Conservation (phyloP, 2,113 vertebrate species). For the Ammodytes marinus region DNA sequence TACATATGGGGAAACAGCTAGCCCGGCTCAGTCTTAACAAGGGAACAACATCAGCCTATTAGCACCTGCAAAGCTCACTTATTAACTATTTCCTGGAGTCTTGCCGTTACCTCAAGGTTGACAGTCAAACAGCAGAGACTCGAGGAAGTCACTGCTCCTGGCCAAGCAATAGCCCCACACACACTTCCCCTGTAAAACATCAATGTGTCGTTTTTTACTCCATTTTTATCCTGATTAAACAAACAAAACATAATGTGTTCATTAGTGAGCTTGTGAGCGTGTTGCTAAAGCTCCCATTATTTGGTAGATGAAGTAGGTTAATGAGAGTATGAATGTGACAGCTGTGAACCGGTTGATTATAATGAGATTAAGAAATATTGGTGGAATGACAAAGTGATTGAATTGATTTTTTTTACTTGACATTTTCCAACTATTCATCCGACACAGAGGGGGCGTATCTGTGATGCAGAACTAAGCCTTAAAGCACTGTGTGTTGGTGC, state of each 20-base stretch:
- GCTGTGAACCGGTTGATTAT: constrained; percentile 63
- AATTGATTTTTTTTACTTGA: constrained; percentile 53
- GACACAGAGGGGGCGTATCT: constrained; percentile 31
- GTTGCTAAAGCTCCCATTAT: constrained; percentile 43
- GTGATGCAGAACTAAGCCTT: constrained; percentile 42
- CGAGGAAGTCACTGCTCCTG: constrained; percentile 25
- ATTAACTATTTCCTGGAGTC: constrained; percentile 36
- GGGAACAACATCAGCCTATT: constrained; percentile 9
- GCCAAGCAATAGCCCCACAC: constrained; percentile 28
- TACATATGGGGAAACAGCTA: neutral
- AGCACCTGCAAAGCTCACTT: constrained; percentile 14
- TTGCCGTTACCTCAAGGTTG: constrained; percentile 21
- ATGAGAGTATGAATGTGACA: constrained; percentile 66
- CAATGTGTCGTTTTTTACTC: constrained; percentile 14
- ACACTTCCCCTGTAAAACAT: neutral
- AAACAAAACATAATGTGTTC: constrained; percentile 21
- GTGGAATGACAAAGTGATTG: constrained; percentile 66
- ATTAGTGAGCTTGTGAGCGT: constrained; percentile 43
- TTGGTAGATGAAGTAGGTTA: constrained; percentile 54
- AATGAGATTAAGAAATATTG: constrained; percentile 61
- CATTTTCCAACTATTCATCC: constrained; percentile 25
- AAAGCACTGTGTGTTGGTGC: constrained; percentile 39
- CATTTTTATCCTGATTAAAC: constrained; percentile 24
- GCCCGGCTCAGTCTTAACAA: neutral
- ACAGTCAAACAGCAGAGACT: constrained; percentile 20